These are phyloP conservation scores for Magallana angulata DNA, from an alignment of 1,140 invertebrate genomes.

Conservation along the genomic window DNA sequence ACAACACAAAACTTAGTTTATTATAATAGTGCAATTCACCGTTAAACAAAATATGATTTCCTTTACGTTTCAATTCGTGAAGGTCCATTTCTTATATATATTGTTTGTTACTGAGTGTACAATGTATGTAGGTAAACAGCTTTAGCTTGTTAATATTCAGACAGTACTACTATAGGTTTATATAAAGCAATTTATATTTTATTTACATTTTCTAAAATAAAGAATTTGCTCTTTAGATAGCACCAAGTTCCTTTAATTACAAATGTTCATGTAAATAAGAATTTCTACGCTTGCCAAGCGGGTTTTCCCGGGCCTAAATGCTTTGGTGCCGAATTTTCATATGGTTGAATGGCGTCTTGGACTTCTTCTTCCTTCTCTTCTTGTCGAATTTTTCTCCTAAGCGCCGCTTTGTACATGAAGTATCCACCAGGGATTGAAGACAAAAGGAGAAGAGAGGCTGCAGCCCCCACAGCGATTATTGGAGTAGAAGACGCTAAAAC, in stretches of 20 bases:
- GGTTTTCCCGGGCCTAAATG: slow-evolving; percentile 12
- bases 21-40: too few species aligned
- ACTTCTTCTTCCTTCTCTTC: slow-evolving; percentile 26
- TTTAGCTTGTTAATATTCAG: too few species aligned
- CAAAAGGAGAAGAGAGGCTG: background rate
- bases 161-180: too few species aligned
- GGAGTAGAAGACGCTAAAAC: background rate
- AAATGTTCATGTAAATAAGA: background rate
- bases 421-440: background rate
- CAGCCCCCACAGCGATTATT: background rate
- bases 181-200: too few species aligned
- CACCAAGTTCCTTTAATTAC: background rate
- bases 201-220: too few species aligned
- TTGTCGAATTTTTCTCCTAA: slow-evolving; percentile 6
- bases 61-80: too few species aligned
- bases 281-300: slow-evolving; percentile 7
- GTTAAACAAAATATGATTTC: too few species aligned
- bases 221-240: background rate
- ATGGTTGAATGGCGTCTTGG: background rate
- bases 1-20: too few species aligned
- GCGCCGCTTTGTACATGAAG: background rate
- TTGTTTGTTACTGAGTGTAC: too few species aligned
- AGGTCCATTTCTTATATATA: too few species aligned
- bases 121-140: too few species aligned
- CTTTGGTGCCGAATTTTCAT: slow-evolving; percentile 7